These are phyloP conservation scores for Drosophila neoperkinsi DNA, from an alignment of 2,888 invertebrate genomes.

Conservation along the genomic window DNA sequence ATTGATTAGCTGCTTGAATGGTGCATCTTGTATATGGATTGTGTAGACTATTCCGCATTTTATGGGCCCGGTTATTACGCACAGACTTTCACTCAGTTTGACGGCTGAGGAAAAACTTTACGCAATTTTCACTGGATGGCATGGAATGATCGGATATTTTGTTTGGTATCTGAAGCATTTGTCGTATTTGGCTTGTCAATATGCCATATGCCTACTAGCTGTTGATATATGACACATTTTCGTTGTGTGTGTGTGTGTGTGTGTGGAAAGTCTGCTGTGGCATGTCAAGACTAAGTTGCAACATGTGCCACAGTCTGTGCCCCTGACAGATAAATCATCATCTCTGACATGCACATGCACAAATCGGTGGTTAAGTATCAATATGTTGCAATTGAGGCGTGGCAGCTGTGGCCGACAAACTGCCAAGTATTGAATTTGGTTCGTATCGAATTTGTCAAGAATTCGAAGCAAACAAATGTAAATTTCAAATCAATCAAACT, in stretches of 20 bases:
- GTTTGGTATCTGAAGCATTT: conserved; percentile 31
- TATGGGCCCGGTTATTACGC: conserved; percentile 63
- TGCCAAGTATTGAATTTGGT: conserved; percentile 13
- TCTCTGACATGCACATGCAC: conserved; percentile 11
- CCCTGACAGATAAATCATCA: conserved; percentile 17
- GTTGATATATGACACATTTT: conserved; percentile 70
- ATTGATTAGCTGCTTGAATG: conserved; percentile 66
- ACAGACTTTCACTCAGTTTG: conserved; percentile 73
- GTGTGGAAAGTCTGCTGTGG: conserved; percentile 21
- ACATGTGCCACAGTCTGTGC: conserved; percentile 46
- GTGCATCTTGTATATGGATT: conserved; percentile 46
- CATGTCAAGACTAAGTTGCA: conserved; percentile 63
- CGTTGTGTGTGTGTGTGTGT: conserved; percentile 27
- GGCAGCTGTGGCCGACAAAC: conserved; percentile 35
- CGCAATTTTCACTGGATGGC: conserved; percentile 55
- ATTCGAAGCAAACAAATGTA: not conserved
- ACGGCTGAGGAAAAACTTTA: conserved; percentile 54
- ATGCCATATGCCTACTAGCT: conserved; percentile 14
- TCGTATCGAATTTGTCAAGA: conserved; percentile 18
- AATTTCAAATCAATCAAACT: conserved; percentile 15
- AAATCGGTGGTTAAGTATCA: conserved; percentile 15
- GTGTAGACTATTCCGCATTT: conserved; percentile 75
- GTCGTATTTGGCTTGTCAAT: conserved; percentile 24
- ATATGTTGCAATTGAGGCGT: conserved; percentile 35
- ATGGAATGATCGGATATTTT: conserved; percentile 26